Conservation (phyloP, 2,113 vertebrate genomes). For the Cyprinodon variegatus region DNA sequence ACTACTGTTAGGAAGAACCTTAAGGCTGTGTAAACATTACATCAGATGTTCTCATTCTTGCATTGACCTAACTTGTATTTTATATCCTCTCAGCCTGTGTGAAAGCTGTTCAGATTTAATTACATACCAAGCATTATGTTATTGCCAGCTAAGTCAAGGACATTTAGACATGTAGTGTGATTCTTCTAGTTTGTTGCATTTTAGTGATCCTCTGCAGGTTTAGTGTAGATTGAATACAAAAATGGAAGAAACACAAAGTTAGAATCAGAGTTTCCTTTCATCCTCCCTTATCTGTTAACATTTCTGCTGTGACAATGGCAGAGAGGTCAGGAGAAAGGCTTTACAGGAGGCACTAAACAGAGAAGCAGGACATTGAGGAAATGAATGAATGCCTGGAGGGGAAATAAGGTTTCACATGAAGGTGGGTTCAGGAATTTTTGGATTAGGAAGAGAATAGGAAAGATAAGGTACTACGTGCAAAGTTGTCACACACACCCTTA, state of each 20-base stretch:
- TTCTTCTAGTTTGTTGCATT: slow-evolving; percentile 1
- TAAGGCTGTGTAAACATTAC: slow-evolving; percentile 14
- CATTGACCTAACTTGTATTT: neutral
- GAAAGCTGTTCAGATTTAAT: neutral
- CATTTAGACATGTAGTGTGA: neutral
- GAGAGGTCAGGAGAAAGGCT: slow-evolving; percentile 43
- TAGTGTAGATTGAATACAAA: neutral
- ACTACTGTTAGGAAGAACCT: neutral
- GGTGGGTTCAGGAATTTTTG: slow-evolving; percentile 10
- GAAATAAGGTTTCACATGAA: slow-evolving; percentile 32
- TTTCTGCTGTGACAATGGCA: slow-evolving; percentile 1
- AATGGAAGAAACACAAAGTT: neutral
- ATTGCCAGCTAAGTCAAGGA: neutral
- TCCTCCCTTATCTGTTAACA: slow-evolving; percentile 4
- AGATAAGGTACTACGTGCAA: slow-evolving; percentile 1
- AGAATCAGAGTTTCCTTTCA: slow-evolving; percentile 5
- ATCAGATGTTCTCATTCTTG: neutral
- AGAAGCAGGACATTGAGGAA: slow-evolving; percentile 37
- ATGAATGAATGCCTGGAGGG: slow-evolving; percentile 8
- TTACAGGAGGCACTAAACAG: slow-evolving; percentile 4
- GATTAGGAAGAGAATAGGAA: slow-evolving; percentile 8
- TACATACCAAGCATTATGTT: neutral
- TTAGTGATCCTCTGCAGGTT: neutral
- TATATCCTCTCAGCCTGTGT: neutral
- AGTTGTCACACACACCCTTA: slow-evolving; percentile 49